Percentiles rank a stretch among this genome's conserved stretches.
These are phyloP conservation scores for Platorchestia sp. DNA, from an alignment of 1,140 invertebrate genomes.

Conservation along the genomic window DNA sequence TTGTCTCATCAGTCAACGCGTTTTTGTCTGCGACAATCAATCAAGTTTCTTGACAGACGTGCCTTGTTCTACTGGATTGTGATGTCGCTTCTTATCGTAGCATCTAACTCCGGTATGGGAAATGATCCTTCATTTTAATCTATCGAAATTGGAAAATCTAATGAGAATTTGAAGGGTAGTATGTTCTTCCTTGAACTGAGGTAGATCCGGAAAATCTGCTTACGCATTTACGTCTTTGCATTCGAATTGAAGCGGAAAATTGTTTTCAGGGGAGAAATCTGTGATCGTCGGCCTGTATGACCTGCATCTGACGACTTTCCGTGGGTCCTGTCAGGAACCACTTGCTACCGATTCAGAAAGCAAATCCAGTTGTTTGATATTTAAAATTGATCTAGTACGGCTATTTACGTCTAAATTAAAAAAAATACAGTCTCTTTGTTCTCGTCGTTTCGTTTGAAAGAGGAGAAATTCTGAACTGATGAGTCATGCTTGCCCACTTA, in stretches of 20 bases:
- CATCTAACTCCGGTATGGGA: background rate
- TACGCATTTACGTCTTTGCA: constrained; percentile 29
- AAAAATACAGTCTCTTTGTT: too few relatives aligned
- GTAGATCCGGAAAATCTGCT: background rate
- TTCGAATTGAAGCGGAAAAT: constrained; percentile 40
- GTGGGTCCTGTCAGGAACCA: too few relatives aligned
- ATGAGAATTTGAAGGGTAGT: background rate
- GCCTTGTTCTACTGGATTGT: background rate
- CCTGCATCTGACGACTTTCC: background rate
- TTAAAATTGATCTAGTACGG: too few relatives aligned
- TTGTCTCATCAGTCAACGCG: background rate
- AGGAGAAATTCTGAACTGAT: too few relatives aligned
- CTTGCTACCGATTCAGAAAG: too few relatives aligned
- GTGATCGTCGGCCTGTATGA: background rate
- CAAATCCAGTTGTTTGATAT: too few relatives aligned
- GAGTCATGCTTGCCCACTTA: too few relatives aligned
- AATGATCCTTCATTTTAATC: constrained; percentile 1
- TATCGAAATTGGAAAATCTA: background rate
- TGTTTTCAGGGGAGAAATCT: background rate
- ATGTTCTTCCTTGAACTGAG: background rate
- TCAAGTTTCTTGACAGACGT: background rate
- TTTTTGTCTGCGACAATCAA: background rate
- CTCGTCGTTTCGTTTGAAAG: too few relatives aligned
- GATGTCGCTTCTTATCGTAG: background rate
- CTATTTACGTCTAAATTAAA: too few relatives aligned